Evolutionary conservation across 2,888 invertebrate species (phyloP), one percentile per base, ranked within the genome.

Genomic region (Ornithoptera alexandrae): DNA sequence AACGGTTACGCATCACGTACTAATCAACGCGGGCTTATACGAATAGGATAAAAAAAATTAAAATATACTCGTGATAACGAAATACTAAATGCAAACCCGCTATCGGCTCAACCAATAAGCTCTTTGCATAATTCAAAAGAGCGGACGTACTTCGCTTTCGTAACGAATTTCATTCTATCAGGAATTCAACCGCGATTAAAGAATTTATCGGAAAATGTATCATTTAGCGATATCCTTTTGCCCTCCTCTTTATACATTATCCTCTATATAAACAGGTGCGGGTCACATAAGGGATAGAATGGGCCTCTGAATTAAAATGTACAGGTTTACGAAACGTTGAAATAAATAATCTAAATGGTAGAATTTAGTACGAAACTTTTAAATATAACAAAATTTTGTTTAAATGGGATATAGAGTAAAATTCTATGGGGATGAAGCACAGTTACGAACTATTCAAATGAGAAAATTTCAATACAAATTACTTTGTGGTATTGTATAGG

Each of bases 121-220:
- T 81, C 80, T 85, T 85, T 90, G 86, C 87, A 90, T 91, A 87
- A 90, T 90, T 89, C 89, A 90, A 87, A 87, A 87, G 84, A 81
- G 81, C 79, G 83, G 82, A 86, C 86, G 85, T 84, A 85, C 85
- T 86, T 86, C 81, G 84, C 80, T 22, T 53, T 80, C 79, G 77
- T 77, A 77, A 79, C 80, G 80, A 85, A 84, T 89, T 88, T 83
- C 87, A 89, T 88, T 90, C 87, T 79, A 81, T 79, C 80, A 81
- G 84, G 87, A 87, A 88, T 86, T 86, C 83, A 84, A 79, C 80
- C 80, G 78, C 79, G 81, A 79, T 80, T 79, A 79, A 77, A 77
- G 77, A 82, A 81, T 78, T 78, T 77, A 80, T 74, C 75, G 79
- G 74, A 82, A 83, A 84, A 84, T 82, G 79, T 77, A 82, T 83